Percentiles rank a stretch among this genome's conserved stretches.
These are phyloP conservation scores for Acanthoscelides obtectus DNA, from an alignment of 2,888 invertebrate species.

Conservation along the genomic window DNA sequence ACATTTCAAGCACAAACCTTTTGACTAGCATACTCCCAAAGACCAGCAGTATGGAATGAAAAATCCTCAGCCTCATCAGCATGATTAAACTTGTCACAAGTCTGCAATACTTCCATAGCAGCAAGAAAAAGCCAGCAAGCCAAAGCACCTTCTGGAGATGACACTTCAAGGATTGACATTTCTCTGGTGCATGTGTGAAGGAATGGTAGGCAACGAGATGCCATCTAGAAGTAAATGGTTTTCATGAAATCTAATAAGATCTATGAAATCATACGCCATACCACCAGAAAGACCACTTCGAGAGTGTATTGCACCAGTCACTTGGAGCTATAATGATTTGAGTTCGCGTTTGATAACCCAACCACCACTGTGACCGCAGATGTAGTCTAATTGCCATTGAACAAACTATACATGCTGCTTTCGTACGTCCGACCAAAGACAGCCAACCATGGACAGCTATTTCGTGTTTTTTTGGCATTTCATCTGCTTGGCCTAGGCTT, in stretches of 20 bases:
- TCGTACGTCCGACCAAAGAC: too few relatives aligned
- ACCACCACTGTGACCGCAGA: too few relatives aligned
- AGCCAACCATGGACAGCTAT: too few relatives aligned
- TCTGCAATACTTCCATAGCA: conserved; percentile 77
- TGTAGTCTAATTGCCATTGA: too few relatives aligned
- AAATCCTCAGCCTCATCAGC: conserved; percentile 69
- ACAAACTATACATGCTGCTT: too few relatives aligned
- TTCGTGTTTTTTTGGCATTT: too few relatives aligned
- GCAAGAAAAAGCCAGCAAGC: conserved; percentile 93
- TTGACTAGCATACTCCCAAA: conserved; percentile 79
- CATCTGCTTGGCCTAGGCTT: too few relatives aligned
- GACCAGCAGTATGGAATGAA: conserved; percentile 78
- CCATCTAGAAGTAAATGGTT: conserved; percentile 54
- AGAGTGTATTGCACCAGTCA: too few relatives aligned
- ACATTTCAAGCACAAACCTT: conserved; percentile 34
- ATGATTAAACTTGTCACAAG: conserved; percentile 67
- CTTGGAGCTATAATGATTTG: too few relatives aligned
- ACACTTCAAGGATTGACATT: conserved; percentile 73
- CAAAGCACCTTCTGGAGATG: conserved; percentile 75
- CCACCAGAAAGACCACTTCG: background rate
- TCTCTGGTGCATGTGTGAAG: conserved; percentile 87
- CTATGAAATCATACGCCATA: background rate
- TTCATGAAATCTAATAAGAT: background rate
- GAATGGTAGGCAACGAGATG: conserved; percentile 82
- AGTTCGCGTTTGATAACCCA: too few relatives aligned